Base-by-base conservation (phyloP, 2,888 invertebrate species). In the Troilus luridus region DNA sequence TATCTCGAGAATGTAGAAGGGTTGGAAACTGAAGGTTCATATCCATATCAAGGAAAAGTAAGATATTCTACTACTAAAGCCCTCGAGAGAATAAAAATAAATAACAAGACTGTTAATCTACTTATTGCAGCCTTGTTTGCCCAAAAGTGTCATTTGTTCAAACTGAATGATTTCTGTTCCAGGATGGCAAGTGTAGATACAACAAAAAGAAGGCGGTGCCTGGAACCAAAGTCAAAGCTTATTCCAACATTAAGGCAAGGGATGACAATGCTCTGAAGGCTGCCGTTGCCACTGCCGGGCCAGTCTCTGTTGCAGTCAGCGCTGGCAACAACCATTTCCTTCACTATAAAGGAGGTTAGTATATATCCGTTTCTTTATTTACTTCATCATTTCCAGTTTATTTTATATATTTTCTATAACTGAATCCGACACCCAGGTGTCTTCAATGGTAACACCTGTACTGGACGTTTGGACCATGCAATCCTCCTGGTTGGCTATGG, bases 231-330 rank as follows among this genome's bases (percentile, higher is more conserved):
- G 89, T 64, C 41, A 64, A 54, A 41, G 19, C 64, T 5, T 89
- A 64, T 10, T 19, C 21, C 19, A 67, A 89, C n/a, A 89, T 89
- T 0, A 62, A 1, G 17, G 0, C 14, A 0, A 0, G 1, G 2
- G 56, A 89, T 67, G 89, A 89, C 27, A 67, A 67, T 12, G 89
- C 89, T 1, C 56, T 89, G 8, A 62, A 89, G 21, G 64, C 62
- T 8, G 89, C 89, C 11, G 27, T 89, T 19, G 89, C 89, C 8
- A 60, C 89, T n/a, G 89, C 67, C 8, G 89, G 89, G n/a, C 89
- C 67, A 19, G n/a, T 89, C 54, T 41, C 89, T 12, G n/a, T 89
- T 1, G 89, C 89, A n/a, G 64, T 89, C 21, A 54, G 27, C 19
- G 67, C 89, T n/a, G 56, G 56, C 14, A 59, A 54, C 54, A 2